A percentile compares a stretch with the other conserved stretches of the same genome.
Conservation (phyloP, 2,797 vertebrate genomes). For the Xenops minutus region DNA sequence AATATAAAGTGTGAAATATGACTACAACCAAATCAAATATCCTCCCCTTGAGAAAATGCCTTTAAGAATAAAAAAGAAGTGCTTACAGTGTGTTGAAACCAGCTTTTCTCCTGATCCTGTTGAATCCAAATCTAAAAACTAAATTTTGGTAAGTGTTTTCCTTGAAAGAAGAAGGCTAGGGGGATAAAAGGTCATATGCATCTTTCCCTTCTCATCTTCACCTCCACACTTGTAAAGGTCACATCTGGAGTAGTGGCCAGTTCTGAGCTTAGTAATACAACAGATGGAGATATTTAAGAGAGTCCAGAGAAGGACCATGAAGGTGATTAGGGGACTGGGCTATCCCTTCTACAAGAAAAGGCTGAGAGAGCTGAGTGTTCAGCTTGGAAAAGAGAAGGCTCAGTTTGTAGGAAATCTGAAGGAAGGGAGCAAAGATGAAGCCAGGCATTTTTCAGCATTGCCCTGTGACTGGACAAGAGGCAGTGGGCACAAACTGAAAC, state of each 20-base stretch:
- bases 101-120: neutral
- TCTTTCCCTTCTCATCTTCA: neutral
- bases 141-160: neutral
- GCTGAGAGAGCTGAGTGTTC: neutral
- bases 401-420: neutral
- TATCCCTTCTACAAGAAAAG: neutral
- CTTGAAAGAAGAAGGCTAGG: neutral
- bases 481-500: neutral
- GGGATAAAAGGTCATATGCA: fast-evolving
- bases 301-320: neutral
- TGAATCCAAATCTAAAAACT: neutral
- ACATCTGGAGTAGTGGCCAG: neutral
- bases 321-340: neutral
- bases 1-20: neutral
- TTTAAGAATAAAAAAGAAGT: neutral
- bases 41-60: neutral
- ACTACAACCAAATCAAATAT: neutral
- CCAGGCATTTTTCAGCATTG: neutral
- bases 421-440: neutral
- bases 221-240: neutral
- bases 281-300: neutral
- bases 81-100: neutral
- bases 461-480: neutral
- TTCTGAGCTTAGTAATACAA: neutral
- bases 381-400: neutral